Conservation (phyloP, 2,113 vertebrate genomes). For the Sceloporus undulatus region DNA sequence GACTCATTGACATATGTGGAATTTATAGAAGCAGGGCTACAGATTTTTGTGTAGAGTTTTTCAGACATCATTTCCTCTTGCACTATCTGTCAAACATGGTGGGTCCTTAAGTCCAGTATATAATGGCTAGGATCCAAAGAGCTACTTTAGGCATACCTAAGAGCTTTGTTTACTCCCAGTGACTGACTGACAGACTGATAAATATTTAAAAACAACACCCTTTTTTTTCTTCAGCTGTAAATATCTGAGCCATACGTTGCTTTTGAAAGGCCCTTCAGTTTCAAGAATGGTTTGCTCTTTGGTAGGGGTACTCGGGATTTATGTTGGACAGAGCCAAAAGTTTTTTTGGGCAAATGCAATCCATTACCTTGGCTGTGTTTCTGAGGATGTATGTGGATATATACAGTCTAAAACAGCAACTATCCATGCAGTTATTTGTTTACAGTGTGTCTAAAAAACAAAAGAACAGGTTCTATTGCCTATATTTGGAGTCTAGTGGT, state of each 20-base stretch:
- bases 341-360: conserved; percentile 11
- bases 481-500: neutral
- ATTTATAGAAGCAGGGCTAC: neutral
- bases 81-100: neutral
- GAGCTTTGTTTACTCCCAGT: neutral
- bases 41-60: neutral
- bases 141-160: neutral
- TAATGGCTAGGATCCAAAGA: neutral
- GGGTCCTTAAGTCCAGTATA: neutral
- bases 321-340: neutral
- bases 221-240: neutral
- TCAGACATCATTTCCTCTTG: neutral
- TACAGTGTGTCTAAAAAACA: neutral
- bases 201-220: neutral
- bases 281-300: neutral
- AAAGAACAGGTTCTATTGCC: neutral
- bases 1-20: conserved; percentile 1
- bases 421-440: neutral
- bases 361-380: neutral
- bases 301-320: neutral
- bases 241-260: neutral
- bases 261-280: neutral
- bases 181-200: neutral
- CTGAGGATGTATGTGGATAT: neutral
- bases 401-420: neutral